These are phyloP conservation scores for Acleris holmiana DNA, from an alignment of 2,888 invertebrate species.

Conservation along the genomic window DNA sequence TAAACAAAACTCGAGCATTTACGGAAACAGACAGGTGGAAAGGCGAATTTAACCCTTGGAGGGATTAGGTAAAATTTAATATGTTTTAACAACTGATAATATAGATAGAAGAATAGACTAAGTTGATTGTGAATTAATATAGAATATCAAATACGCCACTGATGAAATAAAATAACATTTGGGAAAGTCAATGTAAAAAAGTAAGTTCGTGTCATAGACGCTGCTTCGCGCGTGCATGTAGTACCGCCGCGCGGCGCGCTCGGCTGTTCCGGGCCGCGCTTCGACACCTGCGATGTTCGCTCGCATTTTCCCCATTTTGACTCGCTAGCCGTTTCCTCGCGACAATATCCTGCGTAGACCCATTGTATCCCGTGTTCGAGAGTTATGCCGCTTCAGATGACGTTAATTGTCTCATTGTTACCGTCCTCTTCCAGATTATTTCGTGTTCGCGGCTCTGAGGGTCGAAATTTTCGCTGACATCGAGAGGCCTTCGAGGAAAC, in stretches of 20 bases:
- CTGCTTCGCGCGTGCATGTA: no score
- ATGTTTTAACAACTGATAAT: no score
- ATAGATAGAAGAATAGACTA: no score
- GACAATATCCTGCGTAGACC: constrained; percentile 54
- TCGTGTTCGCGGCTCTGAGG: constrained; percentile 45
- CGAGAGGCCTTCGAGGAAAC: constrained; percentile 44
- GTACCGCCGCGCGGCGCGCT: neutral
- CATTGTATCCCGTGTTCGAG: constrained; percentile 62
- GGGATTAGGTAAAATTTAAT: no score
- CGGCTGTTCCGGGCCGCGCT: constrained; percentile 47
- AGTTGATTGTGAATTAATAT: no score
- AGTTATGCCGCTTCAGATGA: constrained; percentile 47
- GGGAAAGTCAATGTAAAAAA: no score
- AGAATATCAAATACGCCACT: no score
- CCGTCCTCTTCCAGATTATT: constrained; percentile 50
- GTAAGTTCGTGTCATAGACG: no score
- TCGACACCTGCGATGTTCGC: constrained; percentile 60
- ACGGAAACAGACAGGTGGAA: no score
- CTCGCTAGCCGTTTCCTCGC: constrained; percentile 58
- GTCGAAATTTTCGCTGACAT: constrained; percentile 51
- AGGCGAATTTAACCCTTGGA: no score
- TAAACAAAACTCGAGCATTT: no score
- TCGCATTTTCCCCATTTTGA: constrained; percentile 63
- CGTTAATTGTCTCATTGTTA: constrained; percentile 63
- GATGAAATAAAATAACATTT: no score